Base-by-base conservation (phyloP, 2,113 vertebrate species). In the Dicerorhinus sumatrensis region DNA sequence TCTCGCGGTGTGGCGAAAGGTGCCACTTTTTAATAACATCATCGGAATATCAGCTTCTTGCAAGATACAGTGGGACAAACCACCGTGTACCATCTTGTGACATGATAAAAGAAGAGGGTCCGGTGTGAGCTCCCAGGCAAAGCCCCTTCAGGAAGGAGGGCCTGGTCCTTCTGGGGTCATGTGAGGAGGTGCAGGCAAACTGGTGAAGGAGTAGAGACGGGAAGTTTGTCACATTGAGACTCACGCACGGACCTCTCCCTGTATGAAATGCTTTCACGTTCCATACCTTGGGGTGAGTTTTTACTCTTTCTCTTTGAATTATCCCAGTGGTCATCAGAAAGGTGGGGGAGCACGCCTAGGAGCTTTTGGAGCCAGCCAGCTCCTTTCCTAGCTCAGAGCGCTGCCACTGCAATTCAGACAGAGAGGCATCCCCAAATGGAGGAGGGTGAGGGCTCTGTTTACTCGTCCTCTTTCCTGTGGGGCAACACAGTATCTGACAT, bases 281-380 rank as follows among this genome's bases (percentile, higher is more conserved):
- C 97, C 97, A 98, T 98, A 98, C 98, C 98, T 98, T 96, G 98
- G 98, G 99, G 98, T 98, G 98, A 95, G 97, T 98, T 98, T 98
- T 98, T 98, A 96, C 96, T 98, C 98, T 98, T 99, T 99, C 99
- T 98, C 98, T 99, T 98, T 98, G 98, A 98, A 99, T 99, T 99
- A 99, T 95, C 86, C 82, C 98, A 97, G 98, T 98, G 98, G 98
- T 98, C 98, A 98, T 99, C 98, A 98, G 98, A 97, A 85, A 98
- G 97, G 97, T 97, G 91, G 98, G 98, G 81, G 97, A 96, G 97
- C 91, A 97, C 46, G 82, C 96, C 97, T 75, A 10, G 2, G 36
- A 98, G 98, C 95, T 97, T 96, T 97, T 94, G 87, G 95, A 98
- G 96, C 97, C 98, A 56, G 90, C 97, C 89, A 56, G 87, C 97